phyloP scores from a whole-genome alignment of 2,888 invertebrate genomes.

The Dendrolimus houi region DNA sequence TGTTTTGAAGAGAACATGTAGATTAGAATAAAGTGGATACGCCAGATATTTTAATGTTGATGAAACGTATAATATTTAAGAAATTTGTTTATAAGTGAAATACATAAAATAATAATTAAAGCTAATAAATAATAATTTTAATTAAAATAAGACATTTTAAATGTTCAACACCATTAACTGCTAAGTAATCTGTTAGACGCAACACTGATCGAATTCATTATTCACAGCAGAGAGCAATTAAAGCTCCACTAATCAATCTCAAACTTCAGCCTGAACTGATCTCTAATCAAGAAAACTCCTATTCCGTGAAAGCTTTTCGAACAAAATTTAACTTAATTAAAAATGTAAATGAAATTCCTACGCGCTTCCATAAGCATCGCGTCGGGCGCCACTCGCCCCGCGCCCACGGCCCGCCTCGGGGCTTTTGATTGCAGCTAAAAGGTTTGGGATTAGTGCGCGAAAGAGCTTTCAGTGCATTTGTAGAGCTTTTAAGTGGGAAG shows the following conservation, averaged over 20 bases:
- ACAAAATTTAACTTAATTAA: conserved; percentile 77
- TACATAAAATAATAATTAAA: not conserved
- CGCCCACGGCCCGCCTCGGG: conserved; percentile 51
- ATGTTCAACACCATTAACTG: not conserved
- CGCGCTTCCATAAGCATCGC: conserved; percentile 74
- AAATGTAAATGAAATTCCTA: conserved; percentile 77
- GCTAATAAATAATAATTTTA: not conserved
- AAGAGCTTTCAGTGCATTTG: conserved; percentile 77
- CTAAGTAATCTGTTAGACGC: conserved; percentile 51
- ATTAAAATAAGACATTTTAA: not conserved
- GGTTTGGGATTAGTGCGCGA: conserved; percentile 77
- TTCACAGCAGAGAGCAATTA: conserved; percentile 73
- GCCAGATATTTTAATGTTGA: conserved; percentile 6
- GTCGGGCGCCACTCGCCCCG: conserved; percentile 29
- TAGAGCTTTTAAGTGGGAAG: conserved; percentile 77
- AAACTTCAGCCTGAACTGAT: conserved; percentile 73
- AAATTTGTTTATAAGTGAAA: conserved; percentile 1
- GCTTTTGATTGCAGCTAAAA: conserved; percentile 78
- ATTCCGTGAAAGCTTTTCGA: conserved; percentile 75
- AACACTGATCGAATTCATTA: conserved; percentile 73
- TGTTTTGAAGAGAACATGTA: conserved; percentile 20
- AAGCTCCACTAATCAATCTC: conserved; percentile 75
- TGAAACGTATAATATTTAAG: not conserved
- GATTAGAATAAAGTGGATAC: conserved; percentile 37
- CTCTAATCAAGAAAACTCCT: conserved; percentile 76